Evolutionary conservation across 2,888 invertebrate species (phyloP), one percentile per base, ranked within the genome.

Genomic region (Himalopsyche anomala): DNA sequence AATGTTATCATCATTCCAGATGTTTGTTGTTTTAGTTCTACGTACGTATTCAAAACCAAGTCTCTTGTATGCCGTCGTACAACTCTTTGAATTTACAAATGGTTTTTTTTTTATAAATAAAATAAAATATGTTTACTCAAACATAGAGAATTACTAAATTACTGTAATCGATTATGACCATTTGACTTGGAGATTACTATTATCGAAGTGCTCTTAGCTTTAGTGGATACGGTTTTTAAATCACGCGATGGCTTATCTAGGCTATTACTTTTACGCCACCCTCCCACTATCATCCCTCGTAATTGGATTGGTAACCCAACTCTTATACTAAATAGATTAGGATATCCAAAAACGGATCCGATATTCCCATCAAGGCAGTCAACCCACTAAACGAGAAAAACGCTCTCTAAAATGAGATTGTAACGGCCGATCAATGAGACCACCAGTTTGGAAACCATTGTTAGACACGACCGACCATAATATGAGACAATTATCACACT

Each of bases 231-330:
- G 28, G 19, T 62, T 62, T 62, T 62, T 19, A 62, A 62, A 62
- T 62, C 62, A 62, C 62, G 62, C 62, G 62, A 28, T 28, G 62
- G 62, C 62, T 62, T 62, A 62, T 62, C 62, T 62, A 62, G 62
- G 62, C 62, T 62, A 62, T 62, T 62, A 62, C 62, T 62, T 62
- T 62, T 62, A n/a, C 62, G 28, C 15, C 62, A 28, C 62, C 62
- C 62, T 62, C 28, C 62, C 62, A 62, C 62, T 62, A 62, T 62
- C 62, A 28, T 62, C 62, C 62, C 62, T 62, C 62, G 62, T 62
- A 62, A 62, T 62, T 62, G 62, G 62, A 62, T 62, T 62, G 62
- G 62, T 62, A 62, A 62, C 62, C 62, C 62, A 62, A 62, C 62
- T 62, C 62, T 62, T 62, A 62, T 62, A 62, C 62, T 62, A 62